Percentiles rank a stretch among this genome's conserved stretches.
Evolutionary conservation across 2,888 invertebrate species (phyloP).

Genomic region (Synergus japonicus): DNA sequence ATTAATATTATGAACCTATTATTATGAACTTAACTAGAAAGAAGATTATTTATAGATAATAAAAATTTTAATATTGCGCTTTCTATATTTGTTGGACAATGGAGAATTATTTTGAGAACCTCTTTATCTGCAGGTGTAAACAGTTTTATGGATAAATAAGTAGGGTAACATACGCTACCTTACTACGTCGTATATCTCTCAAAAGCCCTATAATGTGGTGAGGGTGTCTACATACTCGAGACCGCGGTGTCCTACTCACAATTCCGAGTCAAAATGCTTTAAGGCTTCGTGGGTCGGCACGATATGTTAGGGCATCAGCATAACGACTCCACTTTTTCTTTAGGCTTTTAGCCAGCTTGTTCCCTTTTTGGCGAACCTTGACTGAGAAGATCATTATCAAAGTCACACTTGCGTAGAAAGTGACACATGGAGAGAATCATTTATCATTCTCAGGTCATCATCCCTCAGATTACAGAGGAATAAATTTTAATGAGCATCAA

Average conservation of each 20-base stretch:
- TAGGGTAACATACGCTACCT: conserved; percentile 47
- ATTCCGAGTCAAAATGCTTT: conserved; percentile 56
- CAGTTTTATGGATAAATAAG: conserved; percentile 35
- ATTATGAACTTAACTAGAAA: too few species aligned
- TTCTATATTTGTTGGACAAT: too few species aligned
- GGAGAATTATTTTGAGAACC: neutral
- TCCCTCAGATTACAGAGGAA: neutral
- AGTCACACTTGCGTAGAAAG: conserved; percentile 7
- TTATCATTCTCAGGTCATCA: neutral
- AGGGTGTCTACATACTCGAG: conserved; percentile 53
- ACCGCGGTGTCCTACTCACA: conserved; percentile 53
- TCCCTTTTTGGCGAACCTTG: conserved; percentile 43
- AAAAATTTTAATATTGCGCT: too few species aligned
- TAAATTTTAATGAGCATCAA: neutral
- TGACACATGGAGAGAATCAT: neutral
- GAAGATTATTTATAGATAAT: too few species aligned
- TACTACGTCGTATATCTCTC: conserved; percentile 46
- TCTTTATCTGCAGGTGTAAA: conserved; percentile 23
- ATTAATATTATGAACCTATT: too few species aligned
- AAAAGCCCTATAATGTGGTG: conserved; percentile 52
- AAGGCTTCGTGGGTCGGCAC: conserved; percentile 45
- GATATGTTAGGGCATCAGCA: conserved; percentile 66
- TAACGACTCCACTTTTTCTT: conserved; percentile 65
- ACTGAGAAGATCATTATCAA: conserved; percentile 49
- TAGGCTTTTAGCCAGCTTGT: conserved; percentile 62